Conservation (phyloP, 2,113 vertebrate species). For the Silurus glanis region DNA sequence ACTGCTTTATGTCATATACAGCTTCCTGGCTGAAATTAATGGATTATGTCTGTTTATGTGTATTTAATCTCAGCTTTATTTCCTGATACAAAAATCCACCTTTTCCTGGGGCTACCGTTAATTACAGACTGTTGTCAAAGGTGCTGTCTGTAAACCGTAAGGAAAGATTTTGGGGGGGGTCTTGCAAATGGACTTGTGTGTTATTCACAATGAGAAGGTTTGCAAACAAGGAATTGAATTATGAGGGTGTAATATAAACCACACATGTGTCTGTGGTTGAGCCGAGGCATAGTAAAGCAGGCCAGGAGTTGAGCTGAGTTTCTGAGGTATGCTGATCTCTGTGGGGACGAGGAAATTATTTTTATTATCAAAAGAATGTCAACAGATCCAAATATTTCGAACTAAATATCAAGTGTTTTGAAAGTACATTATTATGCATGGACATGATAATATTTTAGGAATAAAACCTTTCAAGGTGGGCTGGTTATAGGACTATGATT, state of each 20-base stretch:
- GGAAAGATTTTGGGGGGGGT: slow-evolving; percentile 33
- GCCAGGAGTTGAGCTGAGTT: slow-evolving; percentile 32
- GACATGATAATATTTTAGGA: neutral
- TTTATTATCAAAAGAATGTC: neutral
- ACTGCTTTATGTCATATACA: neutral
- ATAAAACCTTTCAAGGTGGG: neutral
- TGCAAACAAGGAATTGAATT: slow-evolving; percentile 62
- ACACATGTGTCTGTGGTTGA: slow-evolving; percentile 54
- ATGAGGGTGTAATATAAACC: slow-evolving; percentile 64
- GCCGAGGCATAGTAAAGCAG: slow-evolving; percentile 51
- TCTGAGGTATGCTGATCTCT: slow-evolving; percentile 43
- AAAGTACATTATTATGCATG: neutral
- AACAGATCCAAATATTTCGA: neutral
- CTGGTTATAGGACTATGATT: neutral
- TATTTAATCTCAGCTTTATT: slow-evolving; percentile 17
- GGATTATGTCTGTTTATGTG: neutral
- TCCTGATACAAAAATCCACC: neutral
- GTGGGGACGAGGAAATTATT: neutral
- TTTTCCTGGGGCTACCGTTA: slow-evolving; percentile 40
- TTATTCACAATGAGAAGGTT: slow-evolving; percentile 57
- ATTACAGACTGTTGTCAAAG: slow-evolving; percentile 49
- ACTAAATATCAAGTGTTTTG: neutral
- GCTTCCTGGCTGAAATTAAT: neutral
- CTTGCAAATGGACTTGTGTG: slow-evolving; percentile 46
- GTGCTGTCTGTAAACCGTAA: slow-evolving; percentile 39